Conservation (phyloP, 64 coral and sea anemone species). For the Stichodactyla mertensii region DNA sequence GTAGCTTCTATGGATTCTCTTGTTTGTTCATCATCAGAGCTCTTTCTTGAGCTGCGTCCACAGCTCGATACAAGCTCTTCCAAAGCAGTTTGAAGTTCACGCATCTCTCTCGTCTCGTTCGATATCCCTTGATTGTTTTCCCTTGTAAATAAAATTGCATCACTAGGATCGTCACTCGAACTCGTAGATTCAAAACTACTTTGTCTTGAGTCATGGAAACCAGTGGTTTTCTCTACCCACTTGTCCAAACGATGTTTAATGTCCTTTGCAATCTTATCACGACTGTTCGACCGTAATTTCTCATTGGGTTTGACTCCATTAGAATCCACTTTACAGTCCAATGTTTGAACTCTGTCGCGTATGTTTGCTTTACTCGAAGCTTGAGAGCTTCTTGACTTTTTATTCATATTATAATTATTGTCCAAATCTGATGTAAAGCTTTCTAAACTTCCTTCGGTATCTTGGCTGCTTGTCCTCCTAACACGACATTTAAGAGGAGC, state of each 20-base stretch:
- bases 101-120: conserved; percentile 1
- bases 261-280: background rate
- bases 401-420: background rate
- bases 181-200: conserved; percentile 17
- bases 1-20: background rate
- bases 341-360: background rate
- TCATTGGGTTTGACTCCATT: conserved; percentile 4
- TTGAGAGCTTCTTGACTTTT: background rate
- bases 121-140: background rate
- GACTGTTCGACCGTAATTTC: background rate
- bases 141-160: background rate
- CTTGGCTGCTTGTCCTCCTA: background rate
- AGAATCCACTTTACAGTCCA: background rate
- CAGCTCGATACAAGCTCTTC: conserved; percentile 13
- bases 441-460: background rate
- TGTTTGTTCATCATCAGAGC: background rate
- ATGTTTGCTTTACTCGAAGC: background rate
- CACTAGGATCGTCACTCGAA: background rate
- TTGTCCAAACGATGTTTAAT: background rate
- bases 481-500: background rate
- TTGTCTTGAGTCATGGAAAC: background rate
- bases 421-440: background rate
- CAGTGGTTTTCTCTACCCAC: background rate
- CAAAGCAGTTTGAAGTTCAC: conserved; percentile 6
- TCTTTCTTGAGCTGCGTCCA: background rate